A percentile compares a stretch with the other conserved stretches of the same genome.
These are phyloP conservation scores for Margarornis squamiger DNA, from an alignment of 2,797 vertebrate species.

Conservation along the genomic window DNA sequence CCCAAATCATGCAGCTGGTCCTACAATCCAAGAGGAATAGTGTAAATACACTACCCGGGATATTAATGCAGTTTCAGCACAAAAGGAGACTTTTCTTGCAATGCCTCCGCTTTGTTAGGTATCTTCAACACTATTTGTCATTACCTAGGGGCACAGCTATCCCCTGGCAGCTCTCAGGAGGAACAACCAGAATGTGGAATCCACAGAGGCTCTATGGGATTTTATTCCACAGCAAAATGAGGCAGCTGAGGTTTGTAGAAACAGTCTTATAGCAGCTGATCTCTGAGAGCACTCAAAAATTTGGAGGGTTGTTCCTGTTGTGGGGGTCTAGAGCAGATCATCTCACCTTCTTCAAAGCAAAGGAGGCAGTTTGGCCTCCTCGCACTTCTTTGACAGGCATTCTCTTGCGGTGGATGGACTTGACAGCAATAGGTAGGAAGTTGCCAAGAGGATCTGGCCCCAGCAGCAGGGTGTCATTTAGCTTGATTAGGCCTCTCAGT, in stretches of 20 bases:
- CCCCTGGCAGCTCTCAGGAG: background rate
- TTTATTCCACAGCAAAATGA: background rate
- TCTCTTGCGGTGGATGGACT: conserved; percentile 97
- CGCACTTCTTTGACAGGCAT: conserved; percentile 98
- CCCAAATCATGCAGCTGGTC: background rate
- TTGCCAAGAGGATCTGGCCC: conserved; percentile 95
- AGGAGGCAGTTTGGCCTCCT: conserved; percentile 97
- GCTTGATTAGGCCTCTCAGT: conserved; percentile 91
- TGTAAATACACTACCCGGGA: background rate
- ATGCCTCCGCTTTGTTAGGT: background rate
- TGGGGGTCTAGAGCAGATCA: background rate
- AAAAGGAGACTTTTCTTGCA: background rate
- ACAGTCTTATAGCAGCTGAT: background rate
- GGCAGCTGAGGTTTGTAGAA: background rate
- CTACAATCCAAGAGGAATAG: background rate
- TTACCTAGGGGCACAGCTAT: background rate
- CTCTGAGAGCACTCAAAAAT: background rate
- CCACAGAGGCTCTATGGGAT: background rate
- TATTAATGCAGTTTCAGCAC: background rate
- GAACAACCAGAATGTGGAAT: background rate
- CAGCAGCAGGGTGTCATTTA: conserved; percentile 95
- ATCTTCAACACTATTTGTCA: background rate
- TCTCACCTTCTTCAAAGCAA: conserved; percentile 94
- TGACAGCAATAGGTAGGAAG: conserved; percentile 95
- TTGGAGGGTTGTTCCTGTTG: background rate